Percentiles rank a stretch among this genome's conserved stretches.
These are phyloP conservation scores for Onychomys torridus DNA, from an alignment of 2,797 vertebrate species.

Conservation along the genomic window DNA sequence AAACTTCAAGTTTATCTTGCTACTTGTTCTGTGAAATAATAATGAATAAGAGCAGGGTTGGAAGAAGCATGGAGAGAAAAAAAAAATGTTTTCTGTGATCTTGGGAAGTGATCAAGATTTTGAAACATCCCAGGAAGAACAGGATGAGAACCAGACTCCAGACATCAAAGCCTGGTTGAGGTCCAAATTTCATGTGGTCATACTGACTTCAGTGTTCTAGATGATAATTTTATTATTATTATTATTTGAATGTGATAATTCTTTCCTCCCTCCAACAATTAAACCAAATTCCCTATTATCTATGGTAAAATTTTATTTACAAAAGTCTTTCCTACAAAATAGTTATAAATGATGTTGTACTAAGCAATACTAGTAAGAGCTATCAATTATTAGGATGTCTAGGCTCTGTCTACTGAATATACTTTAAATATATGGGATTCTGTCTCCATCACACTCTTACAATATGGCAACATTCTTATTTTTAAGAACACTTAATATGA, in stretches of 20 bases:
- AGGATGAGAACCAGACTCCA: not conserved
- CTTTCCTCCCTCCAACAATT: not conserved
- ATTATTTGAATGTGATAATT: not conserved
- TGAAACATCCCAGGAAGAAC: not conserved
- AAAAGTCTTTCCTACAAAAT: not conserved
- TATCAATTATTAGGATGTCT: slow-evolving; percentile 1
- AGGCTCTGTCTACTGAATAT: slow-evolving; percentile 5
- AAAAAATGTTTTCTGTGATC: not conserved
- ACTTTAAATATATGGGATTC: slow-evolving; percentile 1
- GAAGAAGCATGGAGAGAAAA: slow-evolving; percentile 5
- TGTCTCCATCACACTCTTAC: not conserved
- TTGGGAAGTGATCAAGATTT: not conserved
- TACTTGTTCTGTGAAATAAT: slow-evolving; percentile 26
- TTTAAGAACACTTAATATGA: slow-evolving; percentile 49
- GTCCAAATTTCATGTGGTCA: not conserved
- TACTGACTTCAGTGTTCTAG: not conserved
- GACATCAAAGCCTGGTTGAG: not conserved
- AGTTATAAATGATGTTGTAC: not conserved
- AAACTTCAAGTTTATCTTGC: slow-evolving; percentile 24
- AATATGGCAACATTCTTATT: slow-evolving; percentile 30
- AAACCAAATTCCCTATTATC: not conserved
- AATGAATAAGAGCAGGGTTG: not conserved
- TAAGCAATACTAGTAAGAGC: not conserved
- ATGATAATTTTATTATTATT: not conserved
- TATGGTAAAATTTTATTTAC: slow-evolving; percentile 22